Evolutionary conservation across 1,140 invertebrate species (phyloP).

Genomic region (Mylabris phalerata): DNA sequence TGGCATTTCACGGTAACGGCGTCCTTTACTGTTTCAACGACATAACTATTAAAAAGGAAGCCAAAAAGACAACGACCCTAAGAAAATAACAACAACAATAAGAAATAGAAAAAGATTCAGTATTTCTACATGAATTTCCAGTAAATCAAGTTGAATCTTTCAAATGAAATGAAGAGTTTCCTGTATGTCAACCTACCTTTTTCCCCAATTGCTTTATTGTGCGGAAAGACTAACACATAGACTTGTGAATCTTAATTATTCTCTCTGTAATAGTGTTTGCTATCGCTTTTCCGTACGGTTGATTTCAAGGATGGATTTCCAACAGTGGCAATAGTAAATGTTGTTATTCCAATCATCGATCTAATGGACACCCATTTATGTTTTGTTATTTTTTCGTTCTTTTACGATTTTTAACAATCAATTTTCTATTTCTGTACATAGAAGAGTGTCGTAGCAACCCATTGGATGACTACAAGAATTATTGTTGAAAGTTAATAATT

Average conservation of each 20-base stretch:
- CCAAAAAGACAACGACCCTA: conserved; percentile 7
- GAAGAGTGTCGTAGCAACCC: no score
- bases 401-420: no score
- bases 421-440: no score
- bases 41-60: neutral
- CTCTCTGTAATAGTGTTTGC: conserved; percentile 13
- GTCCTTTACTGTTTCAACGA: conserved; percentile 17
- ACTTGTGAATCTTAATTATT: conserved; percentile 24
- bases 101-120: no score
- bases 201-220: conserved; percentile 21
- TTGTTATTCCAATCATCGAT: no score
- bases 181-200: conserved; percentile 1
- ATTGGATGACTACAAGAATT: no score
- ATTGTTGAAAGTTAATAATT: no score
- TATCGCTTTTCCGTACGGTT: conserved; percentile 20
- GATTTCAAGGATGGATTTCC: neutral
- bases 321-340: no score
- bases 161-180: neutral
- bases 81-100: no score
- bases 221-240: conserved; percentile 13
- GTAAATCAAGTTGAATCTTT: neutral
- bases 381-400: no score
- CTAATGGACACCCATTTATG: no score
- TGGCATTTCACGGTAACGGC: conserved; percentile 19
- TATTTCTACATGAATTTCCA: no score